Percentiles rank a stretch among this genome's conserved stretches.
phyloP scores from a whole-genome alignment of 2,888 invertebrate species.

The Invenusta paracnida region DNA sequence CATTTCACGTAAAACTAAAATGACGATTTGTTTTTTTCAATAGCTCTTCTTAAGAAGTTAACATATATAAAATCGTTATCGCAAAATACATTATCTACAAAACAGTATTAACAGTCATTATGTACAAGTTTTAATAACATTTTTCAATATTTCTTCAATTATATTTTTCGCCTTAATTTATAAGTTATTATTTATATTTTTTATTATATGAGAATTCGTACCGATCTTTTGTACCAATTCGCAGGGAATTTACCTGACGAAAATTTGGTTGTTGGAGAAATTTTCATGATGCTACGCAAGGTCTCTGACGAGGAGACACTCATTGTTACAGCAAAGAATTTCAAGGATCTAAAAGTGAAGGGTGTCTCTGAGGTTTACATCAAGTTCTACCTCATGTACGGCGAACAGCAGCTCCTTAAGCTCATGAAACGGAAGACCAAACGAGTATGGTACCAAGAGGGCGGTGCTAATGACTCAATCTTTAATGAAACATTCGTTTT shows the following conservation, averaged over 20 bases:
- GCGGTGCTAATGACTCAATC: neutral
- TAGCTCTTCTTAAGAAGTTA: too few relatives aligned
- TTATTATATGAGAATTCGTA: too few relatives aligned
- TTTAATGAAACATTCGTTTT: slow-evolving; percentile 39
- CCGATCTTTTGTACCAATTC: neutral
- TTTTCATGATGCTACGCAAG: slow-evolving; percentile 32
- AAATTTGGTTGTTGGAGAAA: slow-evolving; percentile 27
- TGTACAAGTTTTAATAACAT: too few relatives aligned
- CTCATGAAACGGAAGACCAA: slow-evolving; percentile 41
- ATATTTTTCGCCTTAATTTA: neutral
- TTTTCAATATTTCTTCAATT: neutral
- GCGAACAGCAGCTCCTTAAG: slow-evolving; percentile 40
- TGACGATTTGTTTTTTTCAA: too few relatives aligned
- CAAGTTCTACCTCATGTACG: slow-evolving; percentile 41
- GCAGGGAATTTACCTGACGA: slow-evolving; percentile 42
- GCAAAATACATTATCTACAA: too few relatives aligned
- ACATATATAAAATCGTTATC: too few relatives aligned
- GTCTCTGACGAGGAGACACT: slow-evolving; percentile 35
- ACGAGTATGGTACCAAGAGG: neutral
- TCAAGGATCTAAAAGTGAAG: slow-evolving; percentile 31
- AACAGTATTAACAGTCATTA: too few relatives aligned
- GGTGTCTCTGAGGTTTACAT: slow-evolving; percentile 35
- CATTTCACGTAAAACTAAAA: too few relatives aligned
- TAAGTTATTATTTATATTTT: too few relatives aligned
- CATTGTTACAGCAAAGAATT: slow-evolving; percentile 27